Conservation (phyloP, 2,113 vertebrate genomes). For the Glaucidium brasilianum region DNA sequence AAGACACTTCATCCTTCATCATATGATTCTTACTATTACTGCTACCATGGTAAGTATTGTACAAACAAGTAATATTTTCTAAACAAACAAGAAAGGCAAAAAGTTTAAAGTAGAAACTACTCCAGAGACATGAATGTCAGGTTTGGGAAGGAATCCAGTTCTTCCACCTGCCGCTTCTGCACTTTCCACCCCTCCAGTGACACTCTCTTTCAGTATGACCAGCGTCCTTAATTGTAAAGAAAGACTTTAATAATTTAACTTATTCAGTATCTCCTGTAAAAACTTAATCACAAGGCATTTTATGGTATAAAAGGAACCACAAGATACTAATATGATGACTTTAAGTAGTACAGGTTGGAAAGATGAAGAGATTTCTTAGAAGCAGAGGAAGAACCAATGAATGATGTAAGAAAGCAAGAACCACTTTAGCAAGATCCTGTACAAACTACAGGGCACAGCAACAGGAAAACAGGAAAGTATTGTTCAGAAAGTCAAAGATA, state of each 20-base stretch:
- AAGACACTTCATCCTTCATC: not conserved
- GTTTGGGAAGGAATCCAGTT: not conserved
- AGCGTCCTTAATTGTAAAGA: not conserved
- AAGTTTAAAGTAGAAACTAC: not conserved
- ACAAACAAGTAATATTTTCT: not conserved
- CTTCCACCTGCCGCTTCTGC: not conserved
- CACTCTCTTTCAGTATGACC: not conserved
- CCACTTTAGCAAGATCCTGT: not conserved
- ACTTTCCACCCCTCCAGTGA: not conserved
- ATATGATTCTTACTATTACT: not conserved
- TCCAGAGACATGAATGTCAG: not conserved
- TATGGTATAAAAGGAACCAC: not conserved
- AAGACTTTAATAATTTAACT: not conserved
- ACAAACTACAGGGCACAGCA: accelerated
- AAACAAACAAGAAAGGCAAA: not conserved
- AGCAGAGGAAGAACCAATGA: not conserved
- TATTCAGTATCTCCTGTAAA: not conserved
- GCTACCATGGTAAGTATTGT: not conserved
- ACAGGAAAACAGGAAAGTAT: not conserved
- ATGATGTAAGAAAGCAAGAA: not conserved
- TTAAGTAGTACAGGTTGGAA: not conserved
- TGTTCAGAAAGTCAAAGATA: not conserved
- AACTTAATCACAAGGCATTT: not conserved
- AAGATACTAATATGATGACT: not conserved
- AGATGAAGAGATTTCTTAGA: not conserved